Evolutionary conservation across 2,888 invertebrate genomes (phyloP).

Genomic region (Chirona hameri): DNA sequence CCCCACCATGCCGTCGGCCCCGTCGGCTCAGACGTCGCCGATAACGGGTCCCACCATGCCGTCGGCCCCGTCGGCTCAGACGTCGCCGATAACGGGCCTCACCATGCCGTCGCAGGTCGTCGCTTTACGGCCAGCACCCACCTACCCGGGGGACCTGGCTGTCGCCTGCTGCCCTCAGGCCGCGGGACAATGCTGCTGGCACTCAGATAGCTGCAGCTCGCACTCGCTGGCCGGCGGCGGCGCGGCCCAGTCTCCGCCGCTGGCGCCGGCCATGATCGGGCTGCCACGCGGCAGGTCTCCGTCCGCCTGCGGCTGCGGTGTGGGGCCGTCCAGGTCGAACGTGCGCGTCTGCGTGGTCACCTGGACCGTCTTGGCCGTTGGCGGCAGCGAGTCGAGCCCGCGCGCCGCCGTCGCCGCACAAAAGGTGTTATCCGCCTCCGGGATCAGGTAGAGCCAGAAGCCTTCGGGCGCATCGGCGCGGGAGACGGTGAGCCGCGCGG

Average conservation of each 20-base stretch:
- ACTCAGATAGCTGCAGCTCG: background rate
- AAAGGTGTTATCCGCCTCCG: background rate
- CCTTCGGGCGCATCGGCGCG: constrained; percentile 22
- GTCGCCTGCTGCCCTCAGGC: too few species aligned
- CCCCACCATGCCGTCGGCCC: too few species aligned
- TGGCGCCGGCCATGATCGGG: background rate
- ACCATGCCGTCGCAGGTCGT: too few species aligned
- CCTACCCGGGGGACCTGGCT: too few species aligned
- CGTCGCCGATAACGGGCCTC: too few species aligned
- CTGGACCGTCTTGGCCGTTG: background rate
- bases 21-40: too few species aligned
- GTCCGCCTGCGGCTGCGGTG: background rate
- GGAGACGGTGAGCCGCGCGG: background rate
- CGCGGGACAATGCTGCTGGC: too few species aligned
- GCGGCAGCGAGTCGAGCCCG: background rate
- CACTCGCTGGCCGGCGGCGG: background rate
- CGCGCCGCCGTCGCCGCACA: background rate
- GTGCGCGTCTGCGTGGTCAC: background rate
- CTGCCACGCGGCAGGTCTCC: background rate
- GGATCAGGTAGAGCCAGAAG: constrained; percentile 24
- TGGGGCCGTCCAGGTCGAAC: background rate
- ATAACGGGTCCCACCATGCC: too few species aligned
- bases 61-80: too few species aligned
- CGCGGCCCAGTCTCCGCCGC: background rate
- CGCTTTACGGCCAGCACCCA: too few species aligned